Evolutionary conservation across 1,140 invertebrate species (phyloP), one percentile per base, ranked within the genome.

Genomic region (Rhizoglyphus robini): DNA sequence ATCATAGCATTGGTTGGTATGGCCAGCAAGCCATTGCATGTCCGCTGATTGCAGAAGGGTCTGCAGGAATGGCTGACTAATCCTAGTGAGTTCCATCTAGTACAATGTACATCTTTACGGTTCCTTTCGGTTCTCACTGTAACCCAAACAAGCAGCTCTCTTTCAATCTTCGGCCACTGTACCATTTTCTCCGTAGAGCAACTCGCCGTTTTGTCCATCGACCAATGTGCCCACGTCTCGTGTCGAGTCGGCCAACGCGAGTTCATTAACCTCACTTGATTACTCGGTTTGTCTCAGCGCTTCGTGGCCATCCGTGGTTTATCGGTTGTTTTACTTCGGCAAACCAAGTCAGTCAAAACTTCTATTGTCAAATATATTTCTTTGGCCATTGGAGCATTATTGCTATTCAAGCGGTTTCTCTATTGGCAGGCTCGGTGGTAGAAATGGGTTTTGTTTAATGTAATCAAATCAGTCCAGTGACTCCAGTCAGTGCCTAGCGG

Each of bases 1-100:
- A 98, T 98, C 65, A 97, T 98, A 93, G 90, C 90, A 0, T 78
- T 99, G 62, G 94, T 99, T 20, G 94, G 94, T 38, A 99, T 99
- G 96, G 91, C 94, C 0, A 90, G 88, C 51, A 99, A 98, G 76
- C 96, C 96, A 0, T 81, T 99, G 1, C 96, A 99, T 76, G 95
- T 99, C 5, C 80, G 95, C n/a, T 79, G 96, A 63, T 80, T 99
- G 32, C 94, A 98, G 73, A 96, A 97, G 78, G 90, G 91, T 20
- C 81, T 97, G 11, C 91, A 96, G 73, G 92, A 96, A 76, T 96
- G 91, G 90, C 86, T 93, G 51, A 88, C 85, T 62, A 94, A 95
- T 77, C 90, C 85, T 70, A 80, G 84, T 86, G 46, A 59, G 65
- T 30, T 38, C 20, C 4, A 25, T 61, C 20, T 38, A n/a, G n/a